Base-by-base conservation (phyloP, 2,888 invertebrate genomes). In the Sabatieria punctata region DNA sequence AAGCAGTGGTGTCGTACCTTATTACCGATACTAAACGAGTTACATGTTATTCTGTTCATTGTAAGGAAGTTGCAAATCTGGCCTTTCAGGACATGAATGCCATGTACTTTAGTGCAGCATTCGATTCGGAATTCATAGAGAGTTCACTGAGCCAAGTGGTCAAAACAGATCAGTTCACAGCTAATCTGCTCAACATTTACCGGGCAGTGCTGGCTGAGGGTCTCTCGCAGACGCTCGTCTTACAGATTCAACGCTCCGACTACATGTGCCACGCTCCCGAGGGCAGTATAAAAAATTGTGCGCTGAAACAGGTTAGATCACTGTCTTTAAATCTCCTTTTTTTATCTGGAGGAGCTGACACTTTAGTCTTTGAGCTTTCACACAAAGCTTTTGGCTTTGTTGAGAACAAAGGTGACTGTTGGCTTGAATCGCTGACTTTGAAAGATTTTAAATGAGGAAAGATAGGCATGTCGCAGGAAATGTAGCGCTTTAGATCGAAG, bases 401-500 rank as follows among this genome's bases (percentile, higher is more conserved):
- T n/a, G n/a, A n/a, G n/a, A n/a, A n/a, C n/a, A n/a, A n/a, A n/a
- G n/a, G n/a, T n/a, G n/a, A n/a, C n/a, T n/a, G n/a, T n/a, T n/a
- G n/a, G n/a, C n/a, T n/a, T n/a, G n/a, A n/a, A n/a, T n/a, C n/a
- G n/a, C n/a, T n/a, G n/a, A n/a, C n/a, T n/a, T n/a, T n/a, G n/a
- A n/a, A n/a, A n/a, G n/a, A n/a, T n/a, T n/a, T n/a, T n/a, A n/a
- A n/a, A n/a, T n/a, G n/a, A n/a, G n/a, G n/a, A n/a, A n/a, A n/a
- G n/a, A n/a, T n/a, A n/a, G n/a, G n/a, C n/a, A n/a, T n/a, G n/a
- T n/a, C n/a, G n/a, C n/a, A n/a, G n/a, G n/a, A n/a, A n/a, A n/a
- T n/a, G n/a, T n/a, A n/a, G n/a, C n/a, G n/a, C n/a, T 49, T 21
- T 89, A 93, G 77, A 85, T 97, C 71, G 95, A 97, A 76, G 78